Evolutionary conservation across 2,797 vertebrate genomes (phyloP).

Genomic region (Potorous gilbertii): DNA sequence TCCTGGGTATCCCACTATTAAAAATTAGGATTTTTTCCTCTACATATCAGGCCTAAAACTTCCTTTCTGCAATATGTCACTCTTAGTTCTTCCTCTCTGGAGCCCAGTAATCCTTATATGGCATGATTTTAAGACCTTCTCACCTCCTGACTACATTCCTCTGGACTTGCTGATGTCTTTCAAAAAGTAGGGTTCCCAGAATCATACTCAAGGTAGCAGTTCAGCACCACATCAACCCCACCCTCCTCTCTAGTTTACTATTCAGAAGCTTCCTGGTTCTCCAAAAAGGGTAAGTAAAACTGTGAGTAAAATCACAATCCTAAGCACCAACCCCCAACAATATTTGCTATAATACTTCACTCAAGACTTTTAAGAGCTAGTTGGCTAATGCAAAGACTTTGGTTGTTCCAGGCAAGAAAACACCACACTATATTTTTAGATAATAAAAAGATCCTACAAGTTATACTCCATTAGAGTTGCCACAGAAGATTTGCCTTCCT

Average conservation of each 20-base stretch:
- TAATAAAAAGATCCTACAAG: neutral
- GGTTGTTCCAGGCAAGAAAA: neutral
- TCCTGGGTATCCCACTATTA: neutral
- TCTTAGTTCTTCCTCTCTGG: neutral
- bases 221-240: neutral
- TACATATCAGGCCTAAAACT: neutral
- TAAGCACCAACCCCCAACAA: neutral
- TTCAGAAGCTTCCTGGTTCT: neutral
- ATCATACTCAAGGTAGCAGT: neutral
- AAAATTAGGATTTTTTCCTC: neutral
- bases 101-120: neutral
- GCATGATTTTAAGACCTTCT: neutral
- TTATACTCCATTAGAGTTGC: neutral
- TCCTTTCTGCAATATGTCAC: neutral
- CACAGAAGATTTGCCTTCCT: neutral
- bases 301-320: neutral
- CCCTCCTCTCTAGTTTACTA: neutral
- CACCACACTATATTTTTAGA: neutral
- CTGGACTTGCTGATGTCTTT: neutral
- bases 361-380: neutral
- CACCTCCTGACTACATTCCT: neutral
- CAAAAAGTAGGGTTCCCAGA: neutral
- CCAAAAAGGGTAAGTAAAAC: neutral
- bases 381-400: neutral
- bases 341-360: neutral